Percentiles rank a stretch among this genome's conserved stretches.
Conservation (phyloP, 2,888 invertebrate genomes). For the Oxycera nigricornis region DNA sequence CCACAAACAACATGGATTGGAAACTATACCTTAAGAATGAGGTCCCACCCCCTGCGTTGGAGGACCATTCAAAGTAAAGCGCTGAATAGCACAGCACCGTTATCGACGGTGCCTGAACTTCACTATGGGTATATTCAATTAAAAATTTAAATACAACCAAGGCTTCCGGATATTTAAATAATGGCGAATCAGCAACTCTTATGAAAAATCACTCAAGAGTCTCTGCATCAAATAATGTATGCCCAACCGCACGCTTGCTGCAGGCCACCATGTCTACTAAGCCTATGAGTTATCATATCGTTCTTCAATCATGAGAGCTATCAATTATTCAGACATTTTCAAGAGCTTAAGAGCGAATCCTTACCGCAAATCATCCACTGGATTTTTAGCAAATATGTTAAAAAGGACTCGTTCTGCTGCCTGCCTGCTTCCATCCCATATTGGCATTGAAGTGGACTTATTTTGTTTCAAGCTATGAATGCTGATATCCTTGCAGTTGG, state of each 20-base stretch:
- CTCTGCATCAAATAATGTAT: too few species aligned
- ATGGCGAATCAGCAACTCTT: neutral
- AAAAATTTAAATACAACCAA: conserved; percentile 1
- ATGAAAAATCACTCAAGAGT: neutral
- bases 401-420: neutral
- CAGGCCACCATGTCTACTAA: too few species aligned
- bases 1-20: too few species aligned
- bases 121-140: neutral
- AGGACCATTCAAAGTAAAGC: neutral
- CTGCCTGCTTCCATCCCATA: neutral
- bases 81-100: neutral
- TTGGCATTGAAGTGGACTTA: neutral
- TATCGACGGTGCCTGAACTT: neutral
- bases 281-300: too few species aligned
- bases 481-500: too few species aligned
- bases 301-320: neutral
- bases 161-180: neutral
- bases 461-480: too few species aligned
- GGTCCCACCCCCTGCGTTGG: neutral
- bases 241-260: too few species aligned
- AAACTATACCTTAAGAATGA: too few species aligned
- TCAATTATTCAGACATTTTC: neutral
- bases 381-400: neutral
- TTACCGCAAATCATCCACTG: neutral
- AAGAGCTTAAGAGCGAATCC: neutral